Conservation (phyloP, 2,113 vertebrate species). For the Scolopax mira region DNA sequence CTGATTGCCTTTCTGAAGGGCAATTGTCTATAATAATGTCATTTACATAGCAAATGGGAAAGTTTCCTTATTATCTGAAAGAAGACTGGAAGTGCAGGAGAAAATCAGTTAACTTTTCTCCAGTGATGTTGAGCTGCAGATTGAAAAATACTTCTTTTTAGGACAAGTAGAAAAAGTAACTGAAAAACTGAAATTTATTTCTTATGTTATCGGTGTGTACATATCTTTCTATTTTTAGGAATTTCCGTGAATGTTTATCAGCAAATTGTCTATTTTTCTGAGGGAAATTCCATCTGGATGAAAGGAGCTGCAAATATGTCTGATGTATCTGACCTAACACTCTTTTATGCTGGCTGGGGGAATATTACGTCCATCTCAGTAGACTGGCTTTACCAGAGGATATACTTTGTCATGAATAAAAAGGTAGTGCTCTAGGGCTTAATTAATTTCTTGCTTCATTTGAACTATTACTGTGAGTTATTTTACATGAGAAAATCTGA, state of each 20-base stretch:
- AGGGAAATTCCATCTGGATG: slow-evolving; percentile 73
- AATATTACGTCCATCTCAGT: slow-evolving; percentile 74
- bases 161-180: not conserved
- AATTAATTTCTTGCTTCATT: not conserved
- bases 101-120: not conserved
- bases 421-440: slow-evolving; percentile 64
- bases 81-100: not conserved
- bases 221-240: slow-evolving; percentile 52
- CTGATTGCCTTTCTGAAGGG: not conserved
- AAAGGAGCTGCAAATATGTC: slow-evolving; percentile 71
- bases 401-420: slow-evolving; percentile 77
- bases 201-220: not conserved
- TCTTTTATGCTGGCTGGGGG: slow-evolving; percentile 68
- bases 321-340: slow-evolving; percentile 63
- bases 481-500: not conserved
- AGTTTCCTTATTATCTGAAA: not conserved
- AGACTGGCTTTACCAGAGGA: slow-evolving; percentile 78
- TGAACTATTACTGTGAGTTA: not conserved
- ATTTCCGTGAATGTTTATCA: slow-evolving; percentile 70
- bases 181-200: not conserved
- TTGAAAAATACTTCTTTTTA: not conserved
- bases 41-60: not conserved
- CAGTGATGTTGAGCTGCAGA: not conserved
- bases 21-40: not conserved
- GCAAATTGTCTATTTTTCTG: slow-evolving; percentile 77